Evolutionary conservation across 2,888 invertebrate species (phyloP).

Genomic region (Axea sp.): DNA sequence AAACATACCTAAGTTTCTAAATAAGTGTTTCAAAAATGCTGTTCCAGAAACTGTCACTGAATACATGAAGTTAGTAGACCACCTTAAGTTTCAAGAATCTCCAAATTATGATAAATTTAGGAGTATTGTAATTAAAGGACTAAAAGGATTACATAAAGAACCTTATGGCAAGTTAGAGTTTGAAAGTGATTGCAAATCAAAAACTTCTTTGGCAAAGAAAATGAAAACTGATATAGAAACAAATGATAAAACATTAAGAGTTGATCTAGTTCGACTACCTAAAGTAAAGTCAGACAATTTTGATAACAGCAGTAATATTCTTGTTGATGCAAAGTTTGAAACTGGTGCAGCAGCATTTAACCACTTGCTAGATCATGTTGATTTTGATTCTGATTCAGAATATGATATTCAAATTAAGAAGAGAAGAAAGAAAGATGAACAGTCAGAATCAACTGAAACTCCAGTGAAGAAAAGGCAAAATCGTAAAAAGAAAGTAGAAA

Average conservation of each 20-base stretch:
- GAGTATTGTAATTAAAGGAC: constrained; percentile 83
- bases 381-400: constrained; percentile 54
- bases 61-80: constrained; percentile 85
- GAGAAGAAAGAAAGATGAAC: constrained; percentile 31
- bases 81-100: constrained; percentile 84
- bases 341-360: constrained; percentile 44
- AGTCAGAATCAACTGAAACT: not conserved
- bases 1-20: constrained; percentile 79
- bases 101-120: constrained; percentile 88
- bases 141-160: constrained; percentile 83
- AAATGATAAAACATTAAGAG: constrained; percentile 1
- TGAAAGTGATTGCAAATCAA: constrained; percentile 1
- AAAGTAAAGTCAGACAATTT: not conserved
- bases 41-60: constrained; percentile 75
- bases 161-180: constrained; percentile 83
- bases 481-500: constrained; percentile 1
- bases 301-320: constrained; percentile 26
- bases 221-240: not conserved
- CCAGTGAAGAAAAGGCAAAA: constrained; percentile 2
- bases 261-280: constrained; percentile 11
- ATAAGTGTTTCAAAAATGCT: constrained; percentile 77
- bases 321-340: constrained; percentile 33
- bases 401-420: constrained; percentile 55
- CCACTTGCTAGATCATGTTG: constrained; percentile 37
- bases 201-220: not conserved